phyloP scores from a whole-genome alignment of 2,888 invertebrate species.

The Camptogramma bilineatum region DNA sequence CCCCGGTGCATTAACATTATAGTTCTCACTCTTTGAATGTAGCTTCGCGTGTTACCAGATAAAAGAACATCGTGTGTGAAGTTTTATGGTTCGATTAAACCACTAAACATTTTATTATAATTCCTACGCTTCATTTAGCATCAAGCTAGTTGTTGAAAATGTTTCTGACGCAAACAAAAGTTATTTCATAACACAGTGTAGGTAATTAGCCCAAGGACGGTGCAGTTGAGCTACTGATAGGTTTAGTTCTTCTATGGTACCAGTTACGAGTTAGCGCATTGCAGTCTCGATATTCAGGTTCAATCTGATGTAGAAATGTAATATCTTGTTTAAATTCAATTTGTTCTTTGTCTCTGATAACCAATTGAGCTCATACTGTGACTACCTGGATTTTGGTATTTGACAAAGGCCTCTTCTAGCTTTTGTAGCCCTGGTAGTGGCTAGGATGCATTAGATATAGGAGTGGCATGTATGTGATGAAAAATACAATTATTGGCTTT shows the following conservation, averaged over 20 bases:
- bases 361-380: neutral
- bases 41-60: too few relatives aligned
- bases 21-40: too few relatives aligned
- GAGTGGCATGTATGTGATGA: too few relatives aligned
- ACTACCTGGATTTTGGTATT: neutral
- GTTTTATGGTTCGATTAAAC: too few relatives aligned
- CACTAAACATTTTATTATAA: neutral
- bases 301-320: neutral
- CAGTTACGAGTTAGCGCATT: slow-evolving; percentile 45
- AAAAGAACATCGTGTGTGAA: neutral
- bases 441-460: too few relatives aligned
- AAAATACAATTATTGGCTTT: too few relatives aligned
- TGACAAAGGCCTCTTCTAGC: too few relatives aligned
- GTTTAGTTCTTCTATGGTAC: slow-evolving; percentile 26
- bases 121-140: neutral
- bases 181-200: slow-evolving; percentile 1
- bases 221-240: slow-evolving; percentile 11
- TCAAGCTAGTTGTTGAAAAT: neutral
- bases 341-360: neutral
- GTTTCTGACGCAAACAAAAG: neutral
- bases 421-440: too few relatives aligned
- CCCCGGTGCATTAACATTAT: too few relatives aligned
- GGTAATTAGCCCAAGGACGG: slow-evolving; percentile 18
- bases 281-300: slow-evolving; percentile 40
- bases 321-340: neutral